Evolutionary conservation across 2,797 vertebrate genomes (phyloP).

Genomic region (Sebastes elongatus): DNA sequence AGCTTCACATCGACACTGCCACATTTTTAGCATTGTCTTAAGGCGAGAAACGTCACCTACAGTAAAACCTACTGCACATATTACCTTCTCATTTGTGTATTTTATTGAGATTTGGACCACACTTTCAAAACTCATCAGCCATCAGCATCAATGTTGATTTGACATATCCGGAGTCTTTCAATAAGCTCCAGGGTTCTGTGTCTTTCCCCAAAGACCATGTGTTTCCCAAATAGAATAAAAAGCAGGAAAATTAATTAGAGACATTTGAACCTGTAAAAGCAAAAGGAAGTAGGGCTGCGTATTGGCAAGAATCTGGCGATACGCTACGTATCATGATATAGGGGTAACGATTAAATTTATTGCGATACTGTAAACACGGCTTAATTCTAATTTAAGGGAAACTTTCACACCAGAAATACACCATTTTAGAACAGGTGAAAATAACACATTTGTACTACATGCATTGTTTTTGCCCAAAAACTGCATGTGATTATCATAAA

Average conservation of each 20-base stretch:
- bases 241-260: background rate
- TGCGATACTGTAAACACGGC: fast-evolving
- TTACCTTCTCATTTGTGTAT: conserved; percentile 1
- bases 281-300: background rate
- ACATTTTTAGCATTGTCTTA: conserved; percentile 45
- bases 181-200: background rate
- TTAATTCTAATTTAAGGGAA: fast-evolving
- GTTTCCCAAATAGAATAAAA: background rate
- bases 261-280: background rate
- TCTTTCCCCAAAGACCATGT: background rate
- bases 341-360: too few relatives aligned
- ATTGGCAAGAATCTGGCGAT: too few relatives aligned
- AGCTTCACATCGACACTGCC: conserved; percentile 40
- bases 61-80: background rate
- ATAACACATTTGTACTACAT: too few relatives aligned
- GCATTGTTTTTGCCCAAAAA: too few relatives aligned
- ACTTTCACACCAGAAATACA: too few relatives aligned
- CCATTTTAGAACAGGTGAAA: too few relatives aligned
- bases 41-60: conserved; percentile 27
- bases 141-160: conserved; percentile 4
- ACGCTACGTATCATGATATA: fast-evolving
- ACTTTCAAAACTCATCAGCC: background rate
- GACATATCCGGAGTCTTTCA: background rate
- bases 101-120: conserved; percentile 5
- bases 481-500: too few relatives aligned